Conservation (phyloP, 2,888 invertebrate genomes). For the Polydesmus complanatus region DNA sequence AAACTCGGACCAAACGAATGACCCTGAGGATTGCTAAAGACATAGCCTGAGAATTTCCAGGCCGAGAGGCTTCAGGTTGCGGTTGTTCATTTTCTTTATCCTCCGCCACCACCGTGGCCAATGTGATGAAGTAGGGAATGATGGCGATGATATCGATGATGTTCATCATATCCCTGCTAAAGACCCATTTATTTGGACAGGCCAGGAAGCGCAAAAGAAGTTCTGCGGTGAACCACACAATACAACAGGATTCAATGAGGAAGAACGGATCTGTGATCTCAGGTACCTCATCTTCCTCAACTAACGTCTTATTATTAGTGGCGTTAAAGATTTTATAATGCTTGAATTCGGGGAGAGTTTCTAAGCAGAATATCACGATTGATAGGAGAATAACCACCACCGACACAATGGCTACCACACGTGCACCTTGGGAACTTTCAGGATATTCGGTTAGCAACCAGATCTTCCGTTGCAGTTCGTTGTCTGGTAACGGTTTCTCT, state of each 20-base stretch:
- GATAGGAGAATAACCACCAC: slow-evolving; percentile 96
- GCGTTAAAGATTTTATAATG: slow-evolving; percentile 60
- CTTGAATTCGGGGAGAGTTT: slow-evolving; percentile 97
- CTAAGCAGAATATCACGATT: slow-evolving; percentile 98
- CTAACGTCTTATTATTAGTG: slow-evolving; percentile 32
- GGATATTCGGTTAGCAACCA: slow-evolving; percentile 99
- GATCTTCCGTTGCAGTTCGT: slow-evolving; percentile 93
- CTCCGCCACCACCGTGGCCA: slow-evolving; percentile 96
- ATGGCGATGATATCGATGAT: slow-evolving; percentile 99
- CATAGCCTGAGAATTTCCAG: slow-evolving; percentile 71
- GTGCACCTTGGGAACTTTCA: slow-evolving; percentile 96
- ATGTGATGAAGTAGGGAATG: slow-evolving; percentile 99
- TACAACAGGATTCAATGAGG: slow-evolving; percentile 97
- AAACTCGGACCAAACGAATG: slow-evolving; percentile 96
- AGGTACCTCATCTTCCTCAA: slow-evolving; percentile 89
- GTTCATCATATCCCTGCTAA: slow-evolving; percentile 99
- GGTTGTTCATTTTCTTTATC: slow-evolving; percentile 57
- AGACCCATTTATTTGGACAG: slow-evolving; percentile 96
- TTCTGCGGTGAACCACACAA: slow-evolving; percentile 91
- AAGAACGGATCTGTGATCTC: slow-evolving; percentile 99
- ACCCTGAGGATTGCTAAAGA: slow-evolving; percentile 96
- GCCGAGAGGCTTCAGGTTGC: not conserved
- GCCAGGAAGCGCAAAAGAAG: slow-evolving; percentile 68
- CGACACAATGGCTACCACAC: slow-evolving; percentile 97
- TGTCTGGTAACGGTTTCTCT: slow-evolving; percentile 91